Evolutionary conservation across 1,140 invertebrate genomes (phyloP).

Genomic region (Cydia pomonella): DNA sequence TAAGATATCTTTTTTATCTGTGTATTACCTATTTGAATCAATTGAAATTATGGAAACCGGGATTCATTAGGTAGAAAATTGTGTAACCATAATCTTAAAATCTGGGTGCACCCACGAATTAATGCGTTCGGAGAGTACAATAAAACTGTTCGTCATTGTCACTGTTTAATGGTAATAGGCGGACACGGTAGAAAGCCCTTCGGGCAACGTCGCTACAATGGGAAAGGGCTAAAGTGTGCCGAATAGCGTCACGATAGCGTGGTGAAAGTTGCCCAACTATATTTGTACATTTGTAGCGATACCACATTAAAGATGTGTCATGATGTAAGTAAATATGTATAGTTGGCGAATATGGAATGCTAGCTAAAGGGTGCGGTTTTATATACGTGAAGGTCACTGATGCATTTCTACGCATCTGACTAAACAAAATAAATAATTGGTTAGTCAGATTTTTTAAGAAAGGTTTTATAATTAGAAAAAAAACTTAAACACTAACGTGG

Average conservation of each 20-base stretch:
- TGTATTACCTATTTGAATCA: not conserved
- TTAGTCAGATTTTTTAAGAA: no score
- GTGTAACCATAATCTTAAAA: conserved; percentile 5
- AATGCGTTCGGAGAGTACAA: conserved; percentile 8
- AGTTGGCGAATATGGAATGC: not conserved
- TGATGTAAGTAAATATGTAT: not conserved
- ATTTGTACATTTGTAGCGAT: conserved; percentile 8
- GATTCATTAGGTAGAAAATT: not conserved
- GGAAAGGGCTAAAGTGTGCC: conserved; percentile 27
- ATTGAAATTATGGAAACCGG: not conserved
- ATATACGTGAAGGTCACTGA: no score
- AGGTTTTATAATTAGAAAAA: no score
- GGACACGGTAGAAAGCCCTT: conserved; percentile 33
- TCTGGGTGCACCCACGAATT: conserved; percentile 21
- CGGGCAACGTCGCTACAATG: conserved; percentile 1
- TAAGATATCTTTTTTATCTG: no score
- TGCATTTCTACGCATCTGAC: no score
- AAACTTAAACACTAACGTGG: no score
- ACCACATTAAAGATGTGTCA: not conserved
- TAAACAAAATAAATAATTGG: no score
- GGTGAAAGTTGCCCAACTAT: not conserved
- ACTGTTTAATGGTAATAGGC: conserved; percentile 21
- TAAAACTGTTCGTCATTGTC: conserved; percentile 31
- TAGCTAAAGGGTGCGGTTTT: not conserved
- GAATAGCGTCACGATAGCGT: conserved; percentile 2